phyloP scores from a whole-genome alignment of 1,140 invertebrate genomes.

The Psilanteris sp. region DNA sequence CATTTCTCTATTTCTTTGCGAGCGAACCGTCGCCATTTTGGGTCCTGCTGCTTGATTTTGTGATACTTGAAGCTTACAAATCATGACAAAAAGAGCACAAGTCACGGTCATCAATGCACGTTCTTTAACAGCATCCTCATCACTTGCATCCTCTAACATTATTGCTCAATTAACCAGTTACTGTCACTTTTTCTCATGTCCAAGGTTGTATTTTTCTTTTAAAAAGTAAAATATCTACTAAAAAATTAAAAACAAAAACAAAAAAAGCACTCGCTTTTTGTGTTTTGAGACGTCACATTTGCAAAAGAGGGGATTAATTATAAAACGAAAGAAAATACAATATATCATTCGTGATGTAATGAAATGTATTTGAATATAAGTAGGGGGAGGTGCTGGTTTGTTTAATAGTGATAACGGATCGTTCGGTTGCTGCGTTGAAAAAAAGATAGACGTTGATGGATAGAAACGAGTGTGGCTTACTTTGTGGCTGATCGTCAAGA shows the following conservation, averaged over 20 bases:
- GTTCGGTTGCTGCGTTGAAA: conserved; percentile 1
- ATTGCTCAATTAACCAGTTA: neutral
- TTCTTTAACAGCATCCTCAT: conserved; percentile 1
- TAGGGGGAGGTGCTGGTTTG: neutral
- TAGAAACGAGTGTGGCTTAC: conserved; percentile 71
- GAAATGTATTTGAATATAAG: neutral
- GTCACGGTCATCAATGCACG: neutral
- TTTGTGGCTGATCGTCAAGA: conserved; percentile 82
- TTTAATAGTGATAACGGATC: conserved; percentile 12
- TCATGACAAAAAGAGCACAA: conserved; percentile 12
- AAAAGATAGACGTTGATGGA: conserved; percentile 11
- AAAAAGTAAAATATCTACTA: too few relatives aligned
- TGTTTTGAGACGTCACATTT: too few relatives aligned
- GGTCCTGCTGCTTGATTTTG: conserved; percentile 16
- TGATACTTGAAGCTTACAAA: neutral
- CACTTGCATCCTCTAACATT: neutral
- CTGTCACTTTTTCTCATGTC: neutral
- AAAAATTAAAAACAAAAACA: too few relatives aligned
- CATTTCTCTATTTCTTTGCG: conserved; percentile 21
- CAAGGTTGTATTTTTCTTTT: neutral
- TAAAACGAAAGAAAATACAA: neutral
- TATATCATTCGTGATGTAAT: too few relatives aligned
- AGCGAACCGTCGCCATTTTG: conserved; percentile 37
- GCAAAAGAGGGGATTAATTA: too few relatives aligned
- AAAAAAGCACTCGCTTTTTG: too few relatives aligned